A percentile compares a stretch with the other conserved stretches of the same genome.
Evolutionary conservation across 92 coral and sea anemone genomes (phyloP).

Genomic region (Bergia puertoricense): DNA sequence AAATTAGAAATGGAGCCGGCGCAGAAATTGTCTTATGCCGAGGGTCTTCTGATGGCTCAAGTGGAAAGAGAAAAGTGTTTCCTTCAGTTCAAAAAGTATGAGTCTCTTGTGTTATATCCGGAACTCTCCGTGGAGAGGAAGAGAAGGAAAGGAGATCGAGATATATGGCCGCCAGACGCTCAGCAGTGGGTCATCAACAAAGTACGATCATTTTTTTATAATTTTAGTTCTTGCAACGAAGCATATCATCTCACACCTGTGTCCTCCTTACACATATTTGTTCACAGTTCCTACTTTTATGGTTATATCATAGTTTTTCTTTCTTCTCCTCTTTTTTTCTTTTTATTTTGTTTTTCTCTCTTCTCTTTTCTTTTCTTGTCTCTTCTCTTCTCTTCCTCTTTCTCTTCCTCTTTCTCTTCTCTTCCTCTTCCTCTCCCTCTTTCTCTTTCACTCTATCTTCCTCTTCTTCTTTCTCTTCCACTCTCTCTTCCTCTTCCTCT

Average conservation of each 20-base stretch:
- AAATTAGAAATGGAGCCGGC: too few relatives aligned
- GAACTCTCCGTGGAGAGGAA: conserved; percentile 73
- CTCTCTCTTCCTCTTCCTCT: not conserved
- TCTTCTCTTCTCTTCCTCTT: not conserved
- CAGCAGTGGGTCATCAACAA: conserved; percentile 90
- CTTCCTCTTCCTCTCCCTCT: not conserved
- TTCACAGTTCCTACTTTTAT: not conserved
- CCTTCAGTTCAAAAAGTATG: conserved; percentile 76
- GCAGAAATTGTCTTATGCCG: conserved; percentile 70
- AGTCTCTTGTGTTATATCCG: conserved; percentile 81
- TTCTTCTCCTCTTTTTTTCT: not conserved
- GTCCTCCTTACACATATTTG: not conserved
- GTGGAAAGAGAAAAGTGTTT: conserved; percentile 79
- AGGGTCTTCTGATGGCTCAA: conserved; percentile 76
- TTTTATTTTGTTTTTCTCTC: not conserved
- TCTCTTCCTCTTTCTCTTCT: not conserved
- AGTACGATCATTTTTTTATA: conserved; percentile 52
- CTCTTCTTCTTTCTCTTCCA: not conserved
- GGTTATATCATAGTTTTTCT: not conserved
- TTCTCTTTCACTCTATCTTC: not conserved
- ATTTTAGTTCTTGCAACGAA: not conserved
- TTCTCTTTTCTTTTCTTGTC: not conserved
- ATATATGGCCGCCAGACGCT: conserved; percentile 83
- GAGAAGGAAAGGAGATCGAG: conserved; percentile 65
- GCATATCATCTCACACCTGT: too few relatives aligned